Base-by-base conservation (phyloP, 2,113 vertebrate species). In the Chrysemys picta region DNA sequence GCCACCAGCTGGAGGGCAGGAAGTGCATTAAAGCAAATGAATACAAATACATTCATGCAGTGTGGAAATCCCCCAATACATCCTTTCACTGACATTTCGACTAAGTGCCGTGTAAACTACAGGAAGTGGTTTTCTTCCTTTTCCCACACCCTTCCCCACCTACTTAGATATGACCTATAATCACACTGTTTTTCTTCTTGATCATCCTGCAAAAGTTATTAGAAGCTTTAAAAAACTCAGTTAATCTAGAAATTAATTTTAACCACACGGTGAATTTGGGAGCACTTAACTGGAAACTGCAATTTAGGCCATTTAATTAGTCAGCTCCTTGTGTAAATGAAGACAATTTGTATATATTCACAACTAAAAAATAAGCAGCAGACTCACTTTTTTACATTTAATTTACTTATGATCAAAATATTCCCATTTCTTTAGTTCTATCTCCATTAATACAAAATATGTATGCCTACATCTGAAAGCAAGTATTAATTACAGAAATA, bases 281-380 rank as follows among this genome's bases (percentile, higher is more conserved):
- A 89, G 76, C 85, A 97, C 93, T 97, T 96, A 96, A 98, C 88
- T 97, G 93, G 84, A 95, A 97, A 92, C 3, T 82, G 45, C 52
- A 91, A 96, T 96, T 97, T 92, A 96, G 94, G 91, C 82, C 89
- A 96, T 76, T 54, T 38, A 53, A 54, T 80, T 38, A 85, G 38
- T 91, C 52, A 47, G 62, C 82, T 94, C 59, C 89, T 35, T 86
- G 80, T 95, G 91, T 69, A 97, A 91, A 72, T 57, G 49, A 96
- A 93, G 54, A 88, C 86, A 93, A 87, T 93, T 93, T 96, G 8
- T 89, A 78, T 82, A 24, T 75, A 89, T 59, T 89, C 83, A 96
- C 45, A 81, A 80, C 1, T 29, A 31, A 97, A 95, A 89, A 85
- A 25, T 22, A 93, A 85, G 10, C 49, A 82, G 6, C 17, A 65